Conservation (phyloP, 2,113 vertebrate species). For the Elachura formosa region DNA sequence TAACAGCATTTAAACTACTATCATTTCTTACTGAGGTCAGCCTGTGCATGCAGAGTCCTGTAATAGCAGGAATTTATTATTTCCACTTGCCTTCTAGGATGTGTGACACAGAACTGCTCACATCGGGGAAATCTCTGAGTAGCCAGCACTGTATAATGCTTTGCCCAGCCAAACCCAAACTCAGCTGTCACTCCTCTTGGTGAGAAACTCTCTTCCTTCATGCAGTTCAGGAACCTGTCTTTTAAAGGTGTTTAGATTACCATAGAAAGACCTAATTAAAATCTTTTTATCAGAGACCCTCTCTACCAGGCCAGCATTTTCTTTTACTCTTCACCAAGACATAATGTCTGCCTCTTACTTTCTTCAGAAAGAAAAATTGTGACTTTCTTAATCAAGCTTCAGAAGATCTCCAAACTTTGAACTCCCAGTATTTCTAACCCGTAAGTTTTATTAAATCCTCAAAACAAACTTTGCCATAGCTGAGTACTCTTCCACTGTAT, state of each 20-base stretch:
- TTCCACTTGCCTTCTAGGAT: neutral
- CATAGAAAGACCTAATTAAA: neutral
- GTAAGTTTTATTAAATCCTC: neutral
- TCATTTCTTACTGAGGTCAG: neutral
- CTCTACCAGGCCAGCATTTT: neutral
- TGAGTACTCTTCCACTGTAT: neutral
- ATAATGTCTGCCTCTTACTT: neutral
- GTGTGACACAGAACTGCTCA: neutral
- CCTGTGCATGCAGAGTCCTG: neutral
- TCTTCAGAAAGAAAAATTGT: neutral
- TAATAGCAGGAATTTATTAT: neutral
- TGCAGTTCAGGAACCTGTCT: neutral
- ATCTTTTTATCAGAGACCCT: neutral
- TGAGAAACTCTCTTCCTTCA: neutral
- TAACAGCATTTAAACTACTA: neutral
- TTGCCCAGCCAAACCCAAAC: neutral
- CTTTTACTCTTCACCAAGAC: neutral
- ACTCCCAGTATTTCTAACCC: neutral
- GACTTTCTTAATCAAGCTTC: neutral
- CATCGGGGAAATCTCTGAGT: neutral
- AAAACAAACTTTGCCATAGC: neutral
- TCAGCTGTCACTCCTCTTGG: neutral
- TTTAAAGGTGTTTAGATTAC: neutral
- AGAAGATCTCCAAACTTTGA: neutral
- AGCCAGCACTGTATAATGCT: accelerated